Evolutionary conservation across 2,888 invertebrate genomes (phyloP).

Genomic region (Drosophila greeni): DNA sequence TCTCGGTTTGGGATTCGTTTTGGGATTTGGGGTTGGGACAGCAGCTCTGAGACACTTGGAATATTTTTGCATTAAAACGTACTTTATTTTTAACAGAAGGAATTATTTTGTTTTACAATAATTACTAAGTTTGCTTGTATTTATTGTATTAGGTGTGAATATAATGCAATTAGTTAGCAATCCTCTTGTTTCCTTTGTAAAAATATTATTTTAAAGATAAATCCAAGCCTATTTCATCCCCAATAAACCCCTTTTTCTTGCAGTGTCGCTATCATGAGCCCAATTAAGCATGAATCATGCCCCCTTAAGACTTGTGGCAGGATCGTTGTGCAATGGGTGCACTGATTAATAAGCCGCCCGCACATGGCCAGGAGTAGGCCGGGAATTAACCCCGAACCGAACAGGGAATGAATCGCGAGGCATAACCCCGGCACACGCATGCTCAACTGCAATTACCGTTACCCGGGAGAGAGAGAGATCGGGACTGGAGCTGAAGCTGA

Average conservation of each 20-base stretch:
- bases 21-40: conserved; percentile 4
- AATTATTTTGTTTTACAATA: background rate
- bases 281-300: conserved; percentile 71
- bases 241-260: background rate
- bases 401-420: conserved; percentile 11
- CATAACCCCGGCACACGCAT: conserved; percentile 48
- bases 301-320: conserved; percentile 27
- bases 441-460: conserved; percentile 56
- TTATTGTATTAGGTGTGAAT: background rate
- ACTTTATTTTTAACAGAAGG: background rate
- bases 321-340: conserved; percentile 50
- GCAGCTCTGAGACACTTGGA: conserved; percentile 7
- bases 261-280: conserved; percentile 35
- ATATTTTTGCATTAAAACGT: background rate
- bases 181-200: background rate
- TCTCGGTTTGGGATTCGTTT: conserved; percentile 10
- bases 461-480: conserved; percentile 15
- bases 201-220: background rate
- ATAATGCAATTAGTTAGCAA: no score
- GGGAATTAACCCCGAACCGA: conserved; percentile 53
- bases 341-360: conserved; percentile 69
- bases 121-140: background rate
- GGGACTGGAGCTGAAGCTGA: background rate
- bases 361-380: conserved; percentile 37
- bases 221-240: background rate